Evolutionary conservation across 2,113 vertebrate species (phyloP), one percentile per base, ranked within the genome.

Genomic region (Phylloscopus whistleri): DNA sequence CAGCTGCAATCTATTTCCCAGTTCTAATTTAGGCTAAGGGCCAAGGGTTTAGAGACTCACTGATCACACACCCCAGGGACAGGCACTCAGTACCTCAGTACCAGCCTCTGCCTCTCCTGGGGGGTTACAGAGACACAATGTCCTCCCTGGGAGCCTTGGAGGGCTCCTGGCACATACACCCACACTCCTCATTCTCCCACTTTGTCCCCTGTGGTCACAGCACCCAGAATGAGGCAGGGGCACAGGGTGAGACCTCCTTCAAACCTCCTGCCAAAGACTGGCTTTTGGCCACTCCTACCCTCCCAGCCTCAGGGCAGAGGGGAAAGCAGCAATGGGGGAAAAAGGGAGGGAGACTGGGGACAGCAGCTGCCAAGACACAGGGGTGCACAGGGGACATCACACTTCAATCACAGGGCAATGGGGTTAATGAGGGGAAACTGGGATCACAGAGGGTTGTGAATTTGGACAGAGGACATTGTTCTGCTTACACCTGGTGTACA

Each of bases 141-240:
- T 21, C 53, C 67, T 10, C 11, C 0, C 1, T 1, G 13, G 86
- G n/a, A 62, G 12, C 48, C 53, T 11, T 0, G 0, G 2, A 7
- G 35, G 46, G 58, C 58, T 73, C 76, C 63, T 23, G 30, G 11
- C 77, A 46, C 81, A n/a, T 18, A 3, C 10, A 20, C 26, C 21
- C 16, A 5, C 11, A 3, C 9, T 15, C n/a, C 31, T 21, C 2
- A 1, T 2, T 16, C 66, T 10, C 39, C 60, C 55, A 74, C 4
- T 35, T 3, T 1, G 4, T 77, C 28, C 84, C 16, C 72, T 37
- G 35, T 0, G 0, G 31, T 14, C 44, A 64, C 62, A 35, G 2
- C 30, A 13, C 11, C 28, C 46, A n/a, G 16, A 33, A 46, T 2
- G 1, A n/a, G 37, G 59, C 0, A 11, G 72, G 22, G n/a, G n/a